Conservation (phyloP, 2,113 vertebrate genomes). For the Dolichotis patagonum region DNA sequence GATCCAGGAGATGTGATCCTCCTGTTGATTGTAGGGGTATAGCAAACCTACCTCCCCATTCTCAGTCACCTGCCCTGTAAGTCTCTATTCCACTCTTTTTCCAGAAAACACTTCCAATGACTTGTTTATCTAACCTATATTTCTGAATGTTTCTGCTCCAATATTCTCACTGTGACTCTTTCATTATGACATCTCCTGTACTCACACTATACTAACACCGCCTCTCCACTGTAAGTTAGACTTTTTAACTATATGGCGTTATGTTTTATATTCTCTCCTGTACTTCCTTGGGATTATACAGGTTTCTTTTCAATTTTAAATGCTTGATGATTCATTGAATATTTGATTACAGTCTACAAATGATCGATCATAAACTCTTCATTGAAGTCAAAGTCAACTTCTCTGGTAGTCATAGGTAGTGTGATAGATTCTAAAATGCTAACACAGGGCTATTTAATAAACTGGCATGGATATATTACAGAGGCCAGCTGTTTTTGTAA, state of each 20-base stretch:
- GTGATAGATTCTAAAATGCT: not conserved
- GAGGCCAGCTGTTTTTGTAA: not conserved
- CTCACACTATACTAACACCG: not conserved
- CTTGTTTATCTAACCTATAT: not conserved
- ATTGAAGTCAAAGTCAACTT: slow-evolving; percentile 38
- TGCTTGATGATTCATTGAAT: not conserved
- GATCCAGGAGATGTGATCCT: too few species aligned
- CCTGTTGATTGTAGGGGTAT: not conserved
- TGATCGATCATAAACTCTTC: not conserved
- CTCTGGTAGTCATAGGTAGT: not conserved
- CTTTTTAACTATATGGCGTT: not conserved
- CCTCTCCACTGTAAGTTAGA: not conserved
- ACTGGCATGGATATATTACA: slow-evolving; percentile 13
- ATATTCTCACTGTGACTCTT: not conserved
- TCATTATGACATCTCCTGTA: not conserved
- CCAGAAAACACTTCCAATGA: not conserved
- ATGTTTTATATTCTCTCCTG: not conserved
- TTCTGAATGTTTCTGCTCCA: not conserved
- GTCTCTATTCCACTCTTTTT: not conserved
- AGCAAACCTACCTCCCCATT: not conserved
- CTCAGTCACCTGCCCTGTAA: not conserved
- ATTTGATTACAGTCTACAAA: not conserved
- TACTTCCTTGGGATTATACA: not conserved
- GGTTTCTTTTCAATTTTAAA: not conserved
- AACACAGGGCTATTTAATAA: not conserved